Evolutionary conservation across 2,113 vertebrate species (phyloP), one percentile per base, ranked within the genome.

Genomic region (Entelurus aequoreus): DNA sequence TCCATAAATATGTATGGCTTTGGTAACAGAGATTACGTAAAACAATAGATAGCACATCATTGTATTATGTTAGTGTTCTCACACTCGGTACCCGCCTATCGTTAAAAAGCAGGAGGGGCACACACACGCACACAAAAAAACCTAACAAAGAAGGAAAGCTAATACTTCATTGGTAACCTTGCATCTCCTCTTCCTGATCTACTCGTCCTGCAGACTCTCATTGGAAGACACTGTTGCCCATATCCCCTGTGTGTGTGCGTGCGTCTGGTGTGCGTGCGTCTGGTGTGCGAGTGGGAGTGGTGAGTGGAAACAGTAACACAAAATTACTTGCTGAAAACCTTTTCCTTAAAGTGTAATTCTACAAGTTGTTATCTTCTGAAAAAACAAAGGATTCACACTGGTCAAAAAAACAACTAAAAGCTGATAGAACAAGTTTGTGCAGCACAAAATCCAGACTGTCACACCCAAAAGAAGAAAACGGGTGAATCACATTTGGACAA

Each of bases 151-250:
- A 72, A 51, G 85, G 88, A 84, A 88, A 87, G 77, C 75, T 78
- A 85, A 82, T 65, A 88, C 89, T 83, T 88, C 71, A 87, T 78
- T 84, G 77, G 75, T 85, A 81, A 67, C 78, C 69, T 66, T 54
- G 83, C 89, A 87, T 87, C 89, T 90, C 87, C 78, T 40, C 83
- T 82, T 83, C 80, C 74, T 62, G 86, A 81, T 72, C 76, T 69
- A 69, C 76, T 87, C 81, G 80, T 77, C 28, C 77, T 69, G 66
- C 63, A 81, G 68, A 76, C 75, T 76, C 68, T 76, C 62, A 35
- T 72, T 49, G 74, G 47, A 36, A 69, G 63, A 61, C 59, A 72
- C 63, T 77, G 69, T 51, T 71, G 70, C 69, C 78, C 55, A 16
- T 50, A 8, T 52, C 28, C 28, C 28, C 28, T 40, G 47, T 63